Evolutionary conservation across 1,140 invertebrate species (phyloP).

Genomic region (Druon quercuslanigerum): DNA sequence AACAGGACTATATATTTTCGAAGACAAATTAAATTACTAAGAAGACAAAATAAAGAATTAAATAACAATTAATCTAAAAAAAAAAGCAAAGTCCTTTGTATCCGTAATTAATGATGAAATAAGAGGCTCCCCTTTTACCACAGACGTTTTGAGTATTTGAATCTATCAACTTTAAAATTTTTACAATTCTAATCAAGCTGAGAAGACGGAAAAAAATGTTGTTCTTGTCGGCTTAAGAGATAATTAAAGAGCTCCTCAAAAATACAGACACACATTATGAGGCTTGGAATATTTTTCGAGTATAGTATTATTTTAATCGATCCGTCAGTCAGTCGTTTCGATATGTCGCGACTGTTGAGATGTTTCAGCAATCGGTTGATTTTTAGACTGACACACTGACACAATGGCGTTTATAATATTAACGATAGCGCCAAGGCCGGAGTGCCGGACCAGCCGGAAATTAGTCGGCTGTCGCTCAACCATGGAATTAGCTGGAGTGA

Average conservation of each 20-base stretch:
- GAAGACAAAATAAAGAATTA: too few relatives aligned
- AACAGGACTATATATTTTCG: too few relatives aligned
- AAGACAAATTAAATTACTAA: too few relatives aligned
- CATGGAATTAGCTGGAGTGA: slow-evolving; percentile 49
- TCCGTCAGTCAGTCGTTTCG: slow-evolving; percentile 16
- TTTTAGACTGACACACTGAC: slow-evolving; percentile 58
- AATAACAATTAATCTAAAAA: too few relatives aligned
- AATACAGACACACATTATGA: slow-evolving; percentile 4
- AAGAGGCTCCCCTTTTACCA: too few relatives aligned
- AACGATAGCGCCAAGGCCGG: slow-evolving; percentile 53
- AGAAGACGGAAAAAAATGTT: neutral
- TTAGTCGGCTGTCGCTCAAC: slow-evolving; percentile 55
- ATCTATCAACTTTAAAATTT: neutral
- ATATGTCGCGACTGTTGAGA: slow-evolving; percentile 14
- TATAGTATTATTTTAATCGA: slow-evolving; percentile 7
- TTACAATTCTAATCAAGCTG: neutral
- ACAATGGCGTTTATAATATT: slow-evolving; percentile 60
- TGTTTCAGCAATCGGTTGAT: slow-evolving; percentile 11
- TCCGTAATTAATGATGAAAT: too few relatives aligned
- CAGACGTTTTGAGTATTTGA: too few relatives aligned
- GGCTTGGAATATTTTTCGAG: slow-evolving; percentile 6
- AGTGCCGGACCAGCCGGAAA: slow-evolving; percentile 38
- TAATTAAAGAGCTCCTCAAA: slow-evolving; percentile 9
- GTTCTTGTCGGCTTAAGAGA: neutral
- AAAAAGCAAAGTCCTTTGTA: too few relatives aligned